Percentiles rank a stretch among this genome's conserved stretches.
phyloP scores from a whole-genome alignment of 2,888 invertebrate species.

The Cephus spinipes region DNA sequence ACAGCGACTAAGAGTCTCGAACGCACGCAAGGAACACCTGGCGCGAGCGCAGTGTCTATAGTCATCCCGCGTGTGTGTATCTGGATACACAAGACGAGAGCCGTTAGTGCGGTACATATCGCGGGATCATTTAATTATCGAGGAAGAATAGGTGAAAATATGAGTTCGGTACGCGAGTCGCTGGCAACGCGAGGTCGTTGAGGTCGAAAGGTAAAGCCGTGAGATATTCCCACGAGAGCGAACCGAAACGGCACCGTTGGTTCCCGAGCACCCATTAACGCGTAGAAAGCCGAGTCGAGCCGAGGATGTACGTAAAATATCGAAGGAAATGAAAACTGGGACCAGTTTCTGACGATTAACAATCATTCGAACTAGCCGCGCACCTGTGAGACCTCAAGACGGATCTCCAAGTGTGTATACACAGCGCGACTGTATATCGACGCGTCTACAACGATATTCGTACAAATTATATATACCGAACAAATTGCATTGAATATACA shows the following conservation, averaged over 20 bases:
- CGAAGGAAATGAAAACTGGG: background rate
- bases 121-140: conserved; percentile 46
- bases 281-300: background rate
- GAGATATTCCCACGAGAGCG: conserved; percentile 59
- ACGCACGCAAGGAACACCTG: background rate
- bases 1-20: background rate
- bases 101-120: background rate
- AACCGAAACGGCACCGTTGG: conserved; percentile 28
- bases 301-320: background rate
- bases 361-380: background rate
- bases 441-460: background rate
- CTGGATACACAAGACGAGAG: background rate
- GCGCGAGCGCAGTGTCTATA: background rate
- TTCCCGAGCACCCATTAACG: conserved; percentile 2
- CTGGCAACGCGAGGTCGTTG: conserved; percentile 28
- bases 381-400: background rate
- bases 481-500: background rate
- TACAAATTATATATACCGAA: background rate
- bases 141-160: conserved; percentile 33
- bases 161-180: conserved; percentile 18
- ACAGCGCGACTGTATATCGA: background rate
- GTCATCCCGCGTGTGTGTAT: background rate
- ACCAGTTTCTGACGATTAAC: background rate
- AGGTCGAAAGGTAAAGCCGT: conserved; percentile 56
- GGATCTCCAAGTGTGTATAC: background rate